Evolutionary conservation across 2,888 invertebrate genomes (phyloP).

Genomic region (Lochmaea crataegi): DNA sequence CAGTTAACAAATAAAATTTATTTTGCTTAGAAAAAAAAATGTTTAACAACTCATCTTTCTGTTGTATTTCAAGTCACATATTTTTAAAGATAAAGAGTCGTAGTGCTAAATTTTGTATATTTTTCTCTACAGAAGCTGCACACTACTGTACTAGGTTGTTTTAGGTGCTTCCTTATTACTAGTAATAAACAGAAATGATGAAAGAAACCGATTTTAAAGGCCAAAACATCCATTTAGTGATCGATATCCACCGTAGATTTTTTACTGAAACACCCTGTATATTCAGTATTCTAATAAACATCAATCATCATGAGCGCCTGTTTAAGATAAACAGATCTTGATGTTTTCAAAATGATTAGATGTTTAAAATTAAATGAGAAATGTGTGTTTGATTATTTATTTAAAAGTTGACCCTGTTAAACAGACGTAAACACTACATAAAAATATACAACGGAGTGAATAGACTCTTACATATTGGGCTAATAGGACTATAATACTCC

Average conservation of each 20-base stretch:
- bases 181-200: too few species aligned
- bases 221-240: too few species aligned
- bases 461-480: not conserved
- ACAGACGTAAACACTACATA: not conserved
- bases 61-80: too few species aligned
- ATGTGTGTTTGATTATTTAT: constrained; percentile 4
- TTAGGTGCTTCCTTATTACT: too few species aligned
- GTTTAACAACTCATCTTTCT: too few species aligned
- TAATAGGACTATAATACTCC: not conserved
- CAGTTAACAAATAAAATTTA: too few species aligned
- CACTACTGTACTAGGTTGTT: too few species aligned
- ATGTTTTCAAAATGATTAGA: not conserved
- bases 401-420: constrained; percentile 4
- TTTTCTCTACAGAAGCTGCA: too few species aligned
- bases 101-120: too few species aligned
- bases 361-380: not conserved
- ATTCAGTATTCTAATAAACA: not conserved
- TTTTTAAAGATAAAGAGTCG: too few species aligned
- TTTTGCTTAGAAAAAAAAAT: too few species aligned
- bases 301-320: not conserved
- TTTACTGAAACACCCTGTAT: not conserved
- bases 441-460: not conserved
- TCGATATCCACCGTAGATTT: not conserved
- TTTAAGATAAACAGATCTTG: not conserved
- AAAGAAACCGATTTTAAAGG: too few species aligned